Evolutionary conservation across 2,113 vertebrate species (phyloP).

Genomic region (Bubalus kerabau): DNA sequence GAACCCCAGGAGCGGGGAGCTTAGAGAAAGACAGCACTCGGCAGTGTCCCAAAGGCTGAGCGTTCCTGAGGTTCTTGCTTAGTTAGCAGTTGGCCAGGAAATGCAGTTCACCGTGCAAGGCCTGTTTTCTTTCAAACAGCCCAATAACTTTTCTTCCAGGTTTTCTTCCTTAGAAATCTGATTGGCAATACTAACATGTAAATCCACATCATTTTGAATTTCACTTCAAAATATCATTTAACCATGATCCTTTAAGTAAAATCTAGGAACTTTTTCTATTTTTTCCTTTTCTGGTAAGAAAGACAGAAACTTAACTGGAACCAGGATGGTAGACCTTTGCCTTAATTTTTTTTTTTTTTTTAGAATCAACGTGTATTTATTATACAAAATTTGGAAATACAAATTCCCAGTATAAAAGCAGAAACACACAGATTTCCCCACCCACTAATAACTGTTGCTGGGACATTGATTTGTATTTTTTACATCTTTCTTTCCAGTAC

Average conservation of each 20-base stretch:
- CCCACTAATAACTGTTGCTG: too few relatives aligned
- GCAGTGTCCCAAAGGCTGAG: neutral
- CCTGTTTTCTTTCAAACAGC: neutral
- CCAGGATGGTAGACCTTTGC: neutral
- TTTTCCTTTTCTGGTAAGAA: neutral
- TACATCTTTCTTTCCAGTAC: neutral
- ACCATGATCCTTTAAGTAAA: neutral
- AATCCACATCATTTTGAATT: too few relatives aligned
- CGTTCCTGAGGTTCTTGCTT: neutral
- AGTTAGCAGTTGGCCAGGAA: neutral
- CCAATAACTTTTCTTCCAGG: neutral
- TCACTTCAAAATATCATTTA: neutral
- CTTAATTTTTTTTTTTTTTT: neutral
- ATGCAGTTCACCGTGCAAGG: too few relatives aligned
- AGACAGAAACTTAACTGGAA: neutral
- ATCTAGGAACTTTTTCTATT: too few relatives aligned
- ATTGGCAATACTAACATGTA: neutral
- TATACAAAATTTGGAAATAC: neutral
- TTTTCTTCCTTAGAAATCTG: neutral
- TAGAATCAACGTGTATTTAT: neutral
- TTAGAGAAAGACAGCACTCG: neutral
- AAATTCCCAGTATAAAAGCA: neutral
- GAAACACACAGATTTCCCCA: neutral
- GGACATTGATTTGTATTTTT: rapidly evolving
- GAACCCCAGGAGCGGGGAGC: neutral